These are phyloP conservation scores for Exaiptasia diaphana DNA, from an alignment of 64 coral and sea anemone genomes.

Conservation along the genomic window DNA sequence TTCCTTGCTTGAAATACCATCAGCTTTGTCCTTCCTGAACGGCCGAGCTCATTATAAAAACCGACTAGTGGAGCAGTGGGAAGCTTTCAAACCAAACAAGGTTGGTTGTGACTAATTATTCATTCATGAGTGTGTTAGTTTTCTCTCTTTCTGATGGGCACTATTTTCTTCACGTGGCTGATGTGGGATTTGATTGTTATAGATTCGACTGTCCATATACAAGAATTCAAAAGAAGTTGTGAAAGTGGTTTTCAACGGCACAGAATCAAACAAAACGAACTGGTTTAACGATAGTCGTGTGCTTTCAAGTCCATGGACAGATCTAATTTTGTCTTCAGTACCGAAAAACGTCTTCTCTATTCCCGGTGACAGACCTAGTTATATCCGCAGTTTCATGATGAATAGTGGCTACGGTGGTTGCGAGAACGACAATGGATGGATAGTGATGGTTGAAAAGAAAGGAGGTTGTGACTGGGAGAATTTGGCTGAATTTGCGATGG, in stretches of 20 bases:
- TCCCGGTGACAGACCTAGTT: background rate
- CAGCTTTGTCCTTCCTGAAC: background rate
- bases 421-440: background rate
- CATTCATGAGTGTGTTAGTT: no score
- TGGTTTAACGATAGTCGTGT: slow-evolving; percentile 36
- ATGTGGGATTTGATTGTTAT: background rate
- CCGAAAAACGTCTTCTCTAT: slow-evolving; percentile 8
- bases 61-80: background rate
- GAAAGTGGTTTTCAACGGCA: slow-evolving; percentile 25
- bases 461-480: background rate
- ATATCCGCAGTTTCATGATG: background rate
- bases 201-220: slow-evolving; percentile 23
- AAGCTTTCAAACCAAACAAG: background rate
- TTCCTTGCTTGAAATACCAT: background rate
- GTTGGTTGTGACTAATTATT: background rate
- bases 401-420: background rate
- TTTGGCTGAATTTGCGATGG: background rate
- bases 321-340: background rate
- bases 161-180: no score
- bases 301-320: slow-evolving; percentile 5
- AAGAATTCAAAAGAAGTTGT: background rate
- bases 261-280: background rate
- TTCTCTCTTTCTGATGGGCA: no score
- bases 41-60: background rate
- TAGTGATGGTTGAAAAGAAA: background rate